These are phyloP conservation scores for Molanna angustata DNA, from an alignment of 2,888 invertebrate genomes.

Conservation along the genomic window DNA sequence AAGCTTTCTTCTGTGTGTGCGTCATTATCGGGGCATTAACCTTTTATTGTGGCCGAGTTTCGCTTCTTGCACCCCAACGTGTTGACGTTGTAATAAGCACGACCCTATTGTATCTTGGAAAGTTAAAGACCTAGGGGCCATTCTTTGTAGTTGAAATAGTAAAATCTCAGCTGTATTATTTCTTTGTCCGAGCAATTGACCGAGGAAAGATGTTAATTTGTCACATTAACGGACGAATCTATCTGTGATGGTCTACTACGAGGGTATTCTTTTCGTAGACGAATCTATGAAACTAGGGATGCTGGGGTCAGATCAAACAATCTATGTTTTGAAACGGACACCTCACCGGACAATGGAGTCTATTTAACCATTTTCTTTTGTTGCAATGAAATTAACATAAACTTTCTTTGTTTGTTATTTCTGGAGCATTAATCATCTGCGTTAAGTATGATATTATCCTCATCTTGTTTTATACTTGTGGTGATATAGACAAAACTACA, in stretches of 20 bases:
- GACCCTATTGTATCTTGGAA: constrained; percentile 13
- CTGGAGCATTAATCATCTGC: constrained; percentile 22
- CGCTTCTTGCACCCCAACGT: neutral
- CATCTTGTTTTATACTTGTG: constrained; percentile 24
- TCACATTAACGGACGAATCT: constrained; percentile 22
- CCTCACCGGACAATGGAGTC: constrained; percentile 24
- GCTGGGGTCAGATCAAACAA: constrained; percentile 24
- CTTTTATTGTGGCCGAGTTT: constrained; percentile 31
- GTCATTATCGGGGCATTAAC: constrained; percentile 33
- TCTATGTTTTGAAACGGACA: constrained; percentile 25
- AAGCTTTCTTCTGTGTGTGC: constrained; percentile 20
- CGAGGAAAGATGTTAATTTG: constrained; percentile 33
- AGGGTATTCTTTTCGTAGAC: constrained; percentile 4
- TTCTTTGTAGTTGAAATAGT: neutral
- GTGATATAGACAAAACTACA: no score
- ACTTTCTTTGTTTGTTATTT: constrained; percentile 26
- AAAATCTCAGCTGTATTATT: constrained; percentile 15
- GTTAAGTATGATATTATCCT: constrained; percentile 19
- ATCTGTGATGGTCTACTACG: no score
- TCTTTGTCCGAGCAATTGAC: constrained; percentile 30
- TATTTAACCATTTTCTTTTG: constrained; percentile 29
- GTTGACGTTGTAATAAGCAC: constrained; percentile 25
- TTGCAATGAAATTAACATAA: constrained; percentile 8
- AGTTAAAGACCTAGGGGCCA: constrained; percentile 3
- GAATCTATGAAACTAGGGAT: neutral